Evolutionary conservation across 2,888 invertebrate genomes (phyloP), one percentile per base, ranked within the genome.

Genomic region (Papilio demoleus): DNA sequence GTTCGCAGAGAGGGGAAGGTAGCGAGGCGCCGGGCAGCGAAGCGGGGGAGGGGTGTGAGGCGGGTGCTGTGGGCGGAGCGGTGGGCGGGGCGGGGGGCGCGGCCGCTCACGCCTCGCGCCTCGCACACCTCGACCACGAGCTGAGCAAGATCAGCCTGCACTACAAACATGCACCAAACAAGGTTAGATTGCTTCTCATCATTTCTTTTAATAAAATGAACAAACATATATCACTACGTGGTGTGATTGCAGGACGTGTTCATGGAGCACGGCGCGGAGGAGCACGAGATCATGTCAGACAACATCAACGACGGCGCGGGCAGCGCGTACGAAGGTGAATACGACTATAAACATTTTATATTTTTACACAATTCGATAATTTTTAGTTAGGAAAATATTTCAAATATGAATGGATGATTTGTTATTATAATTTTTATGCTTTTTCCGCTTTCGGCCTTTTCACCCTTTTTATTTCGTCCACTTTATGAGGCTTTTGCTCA

Each of bases 101-200:
- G 42, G 80, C 86, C 67, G 83, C 92, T 0, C 92, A 93, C 86
- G 92, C 88, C 47, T 90, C 92, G 38, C 90, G 93, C 72, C 81
- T 94, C 19, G 89, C 93, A 3, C 94, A 94, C 74, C 87, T 94
- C 36, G 94, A 94, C 83, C 93, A 93, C 81, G 94, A 94, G 85
- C 91, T 94, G 76, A 93, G 93, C 81, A 93, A 93, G 88, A 94
- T 94, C 82, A 93, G 93, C 69, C 86, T 93, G 78, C 92, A 93
- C 78, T 91, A 93, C 83, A 88, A 91, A 72, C 87, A 90, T 66
- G 72, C 79, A 72, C 85, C 83, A 74, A 81, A 85, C 72, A 90
- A 90, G 88, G 89, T 88, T 14, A 12, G 0, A 36, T 53, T 38
- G 4, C 8, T 27, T 36, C 38, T 31, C 4, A 31, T 31, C 4